Evolutionary conservation across 2,113 vertebrate species (phyloP).

Genomic region (Ciconia boyciana): DNA sequence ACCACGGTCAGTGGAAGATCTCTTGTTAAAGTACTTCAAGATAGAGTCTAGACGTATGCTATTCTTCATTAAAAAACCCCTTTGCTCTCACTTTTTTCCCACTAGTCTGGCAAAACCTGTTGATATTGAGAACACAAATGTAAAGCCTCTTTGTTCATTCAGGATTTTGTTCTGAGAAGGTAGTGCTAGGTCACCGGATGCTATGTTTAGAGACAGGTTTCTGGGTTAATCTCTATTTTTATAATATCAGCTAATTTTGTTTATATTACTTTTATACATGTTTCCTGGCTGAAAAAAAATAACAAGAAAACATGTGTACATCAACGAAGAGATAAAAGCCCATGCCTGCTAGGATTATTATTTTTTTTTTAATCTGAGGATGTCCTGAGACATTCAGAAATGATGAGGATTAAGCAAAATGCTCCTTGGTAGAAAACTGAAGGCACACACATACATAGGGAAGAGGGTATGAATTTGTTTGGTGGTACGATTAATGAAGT

Average conservation of each 20-base stretch:
- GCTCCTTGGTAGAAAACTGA: not conserved
- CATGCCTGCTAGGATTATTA: not conserved
- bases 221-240: conserved; percentile 14
- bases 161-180: conserved; percentile 24
- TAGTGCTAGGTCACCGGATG: not conserved
- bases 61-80: not conserved
- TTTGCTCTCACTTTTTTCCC: not conserved
- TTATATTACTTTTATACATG: not conserved
- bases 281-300: not conserved
- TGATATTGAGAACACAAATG: not conserved
- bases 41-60: not conserved
- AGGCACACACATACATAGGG: not conserved
- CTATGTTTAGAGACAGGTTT: conserved; percentile 35
- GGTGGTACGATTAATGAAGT: not conserved
- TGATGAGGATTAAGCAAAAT: not conserved
- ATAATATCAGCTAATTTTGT: not conserved
- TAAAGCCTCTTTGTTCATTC: not conserved
- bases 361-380: not conserved
- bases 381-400: not conserved
- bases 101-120: not conserved
- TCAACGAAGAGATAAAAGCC: not conserved
- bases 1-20: not conserved
- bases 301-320: not conserved
- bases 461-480: not conserved
- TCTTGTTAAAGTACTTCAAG: not conserved